Evolutionary conservation across 2,797 vertebrate genomes (phyloP).

Genomic region (Rhinella marina): DNA sequence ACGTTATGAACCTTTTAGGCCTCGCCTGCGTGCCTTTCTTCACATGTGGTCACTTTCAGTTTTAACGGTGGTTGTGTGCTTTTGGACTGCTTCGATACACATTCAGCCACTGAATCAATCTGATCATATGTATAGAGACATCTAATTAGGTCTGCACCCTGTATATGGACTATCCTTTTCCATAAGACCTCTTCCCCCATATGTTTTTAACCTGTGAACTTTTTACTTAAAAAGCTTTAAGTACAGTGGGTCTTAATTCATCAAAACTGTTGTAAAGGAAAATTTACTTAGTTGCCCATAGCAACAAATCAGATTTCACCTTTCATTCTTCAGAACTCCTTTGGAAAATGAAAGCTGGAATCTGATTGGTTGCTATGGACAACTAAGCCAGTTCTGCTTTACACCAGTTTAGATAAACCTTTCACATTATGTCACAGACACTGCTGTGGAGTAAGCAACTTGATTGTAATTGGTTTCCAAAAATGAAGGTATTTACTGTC

Average conservation of each 20-base stretch:
- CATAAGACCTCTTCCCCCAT: no score
- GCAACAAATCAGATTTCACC: no score
- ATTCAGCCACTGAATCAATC: background rate
- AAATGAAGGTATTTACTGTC: background rate
- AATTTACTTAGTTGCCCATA: no score
- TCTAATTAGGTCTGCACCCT: background rate
- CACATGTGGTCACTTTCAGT: background rate
- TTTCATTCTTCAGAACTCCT: no score
- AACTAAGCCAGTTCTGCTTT: no score
- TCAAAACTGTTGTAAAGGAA: no score
- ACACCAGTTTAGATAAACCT: no score
- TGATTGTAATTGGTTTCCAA: background rate
- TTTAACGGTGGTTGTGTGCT: background rate
- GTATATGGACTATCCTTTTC: background rate
- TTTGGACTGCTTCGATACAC: background rate
- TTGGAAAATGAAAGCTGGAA: no score
- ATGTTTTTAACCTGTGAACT: background rate
- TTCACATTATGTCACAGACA: background rate
- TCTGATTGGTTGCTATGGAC: no score
- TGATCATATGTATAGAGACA: background rate
- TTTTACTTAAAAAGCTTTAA: background rate
- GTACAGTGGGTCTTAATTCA: no score
- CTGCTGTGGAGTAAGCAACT: constrained; percentile 57
- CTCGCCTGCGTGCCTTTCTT: background rate
- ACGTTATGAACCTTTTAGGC: background rate